A percentile compares a stretch with the other conserved stretches of the same genome.
phyloP scores from a whole-genome alignment of 2,797 vertebrate species.

The Sebastes kiyomatsui region DNA sequence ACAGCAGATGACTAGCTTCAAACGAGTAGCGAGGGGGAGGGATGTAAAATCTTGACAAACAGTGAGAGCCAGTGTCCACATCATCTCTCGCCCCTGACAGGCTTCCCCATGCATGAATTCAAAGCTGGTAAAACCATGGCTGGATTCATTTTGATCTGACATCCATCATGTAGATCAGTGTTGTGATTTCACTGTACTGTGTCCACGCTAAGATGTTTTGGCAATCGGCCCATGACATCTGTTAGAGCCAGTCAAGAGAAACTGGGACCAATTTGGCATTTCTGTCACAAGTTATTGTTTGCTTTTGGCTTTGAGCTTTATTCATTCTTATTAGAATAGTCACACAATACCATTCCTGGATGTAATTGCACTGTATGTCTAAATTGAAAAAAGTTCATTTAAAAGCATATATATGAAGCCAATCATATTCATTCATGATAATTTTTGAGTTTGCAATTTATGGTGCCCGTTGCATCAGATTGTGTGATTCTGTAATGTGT shows the following conservation, averaged over 20 bases:
- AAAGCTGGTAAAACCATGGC: conserved; percentile 80
- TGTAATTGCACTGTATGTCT: neutral
- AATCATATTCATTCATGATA: neutral
- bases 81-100: conserved; percentile 83
- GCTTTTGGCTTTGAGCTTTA: conserved; percentile 16
- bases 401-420: neutral
- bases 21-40: conserved; percentile 74
- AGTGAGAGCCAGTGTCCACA: conserved; percentile 81
- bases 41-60: conserved; percentile 84
- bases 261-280: conserved; percentile 62
- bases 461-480: conserved; percentile 26
- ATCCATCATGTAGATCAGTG: conserved; percentile 80
- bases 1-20: conserved; percentile 81
- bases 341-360: neutral
- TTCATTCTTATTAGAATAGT: conserved; percentile 36
- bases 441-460: neutral
- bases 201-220: conserved; percentile 76
- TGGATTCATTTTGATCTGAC: conserved; percentile 81
- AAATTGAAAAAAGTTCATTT: neutral
- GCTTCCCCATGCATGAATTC: conserved; percentile 84
- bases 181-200: conserved; percentile 73
- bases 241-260: conserved; percentile 70
- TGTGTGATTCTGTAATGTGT: conserved; percentile 15
- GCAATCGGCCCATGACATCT: conserved; percentile 77
- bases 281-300: conserved; percentile 59